phyloP scores from a whole-genome alignment of 2,113 vertebrate genomes.

The Mixornis gularis region DNA sequence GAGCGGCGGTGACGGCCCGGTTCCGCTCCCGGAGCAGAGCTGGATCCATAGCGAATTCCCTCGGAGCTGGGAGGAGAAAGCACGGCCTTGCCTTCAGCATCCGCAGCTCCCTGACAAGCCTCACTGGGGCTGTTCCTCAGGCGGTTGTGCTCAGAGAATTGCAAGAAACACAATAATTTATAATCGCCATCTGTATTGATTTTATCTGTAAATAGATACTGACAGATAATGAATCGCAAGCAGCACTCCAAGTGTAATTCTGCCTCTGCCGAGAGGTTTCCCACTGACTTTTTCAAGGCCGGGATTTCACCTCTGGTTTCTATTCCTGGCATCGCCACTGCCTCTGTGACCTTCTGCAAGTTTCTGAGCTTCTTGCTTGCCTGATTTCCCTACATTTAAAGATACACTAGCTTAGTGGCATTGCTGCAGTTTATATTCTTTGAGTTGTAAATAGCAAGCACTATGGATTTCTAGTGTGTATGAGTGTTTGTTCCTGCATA shows the following conservation, averaged over 20 bases:
- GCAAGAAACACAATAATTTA: not conserved
- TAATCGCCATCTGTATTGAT: not conserved
- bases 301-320: conserved; percentile 34
- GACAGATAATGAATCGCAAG: not conserved
- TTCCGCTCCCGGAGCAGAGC: not conserved
- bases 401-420: not conserved
- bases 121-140: not conserved
- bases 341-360: conserved; percentile 38
- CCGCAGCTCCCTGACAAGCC: not conserved
- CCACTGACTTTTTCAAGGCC: conserved; percentile 6
- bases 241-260: not conserved
- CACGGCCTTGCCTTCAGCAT: not conserved
- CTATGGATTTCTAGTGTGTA: not conserved
- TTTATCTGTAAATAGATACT: not conserved
- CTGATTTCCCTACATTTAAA: not conserved
- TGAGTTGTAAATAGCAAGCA: not conserved
- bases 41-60: not conserved
- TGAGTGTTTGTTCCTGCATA: not conserved
- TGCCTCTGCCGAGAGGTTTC: not conserved
- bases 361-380: not conserved
- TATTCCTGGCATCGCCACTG: not conserved
- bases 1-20: not conserved
- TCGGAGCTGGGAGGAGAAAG: not conserved
- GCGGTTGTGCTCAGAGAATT: not conserved
- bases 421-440: not conserved